A percentile compares a stretch with the other conserved stretches of the same genome.
Evolutionary conservation across 2,797 vertebrate genomes (phyloP).

Genomic region (Syngnathus rostellatus): DNA sequence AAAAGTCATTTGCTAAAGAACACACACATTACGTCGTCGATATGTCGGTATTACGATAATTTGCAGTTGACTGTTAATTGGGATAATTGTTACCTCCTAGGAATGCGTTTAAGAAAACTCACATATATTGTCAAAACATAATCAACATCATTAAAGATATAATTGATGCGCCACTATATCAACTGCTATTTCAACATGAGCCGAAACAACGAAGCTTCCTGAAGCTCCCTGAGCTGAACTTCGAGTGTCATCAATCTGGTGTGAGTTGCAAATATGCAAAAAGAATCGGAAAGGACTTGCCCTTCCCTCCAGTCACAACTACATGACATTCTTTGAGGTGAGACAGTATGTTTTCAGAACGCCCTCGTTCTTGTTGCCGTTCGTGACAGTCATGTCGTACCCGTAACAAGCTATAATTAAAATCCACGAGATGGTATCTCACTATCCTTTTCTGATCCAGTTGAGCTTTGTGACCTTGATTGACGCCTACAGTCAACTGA

Average conservation of each 20-base stretch:
- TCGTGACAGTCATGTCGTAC: neutral
- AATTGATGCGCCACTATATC: no score
- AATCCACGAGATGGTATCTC: neutral
- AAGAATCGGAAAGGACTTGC: constrained; percentile 4
- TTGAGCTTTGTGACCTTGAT: neutral
- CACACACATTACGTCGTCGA: neutral
- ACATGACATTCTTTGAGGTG: no score
- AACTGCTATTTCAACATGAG: no score
- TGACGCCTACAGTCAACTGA: neutral
- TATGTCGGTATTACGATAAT: neutral
- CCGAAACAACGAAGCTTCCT: neutral
- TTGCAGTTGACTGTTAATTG: neutral
- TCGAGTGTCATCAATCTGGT: neutral
- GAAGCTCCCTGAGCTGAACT: no score
- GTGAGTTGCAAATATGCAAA: neutral
- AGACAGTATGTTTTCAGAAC: no score
- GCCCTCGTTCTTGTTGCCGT: neutral
- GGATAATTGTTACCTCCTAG: neutral
- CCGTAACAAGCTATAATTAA: neutral
- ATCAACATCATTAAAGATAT: no score
- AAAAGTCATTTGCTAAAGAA: neutral
- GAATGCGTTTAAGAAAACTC: neutral
- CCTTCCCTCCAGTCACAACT: no score
- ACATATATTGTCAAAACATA: neutral
- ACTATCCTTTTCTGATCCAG: neutral